Evolutionary conservation across 2,113 vertebrate species (phyloP), one percentile per base, ranked within the genome.

Genomic region (Pleuronectes platessa): DNA sequence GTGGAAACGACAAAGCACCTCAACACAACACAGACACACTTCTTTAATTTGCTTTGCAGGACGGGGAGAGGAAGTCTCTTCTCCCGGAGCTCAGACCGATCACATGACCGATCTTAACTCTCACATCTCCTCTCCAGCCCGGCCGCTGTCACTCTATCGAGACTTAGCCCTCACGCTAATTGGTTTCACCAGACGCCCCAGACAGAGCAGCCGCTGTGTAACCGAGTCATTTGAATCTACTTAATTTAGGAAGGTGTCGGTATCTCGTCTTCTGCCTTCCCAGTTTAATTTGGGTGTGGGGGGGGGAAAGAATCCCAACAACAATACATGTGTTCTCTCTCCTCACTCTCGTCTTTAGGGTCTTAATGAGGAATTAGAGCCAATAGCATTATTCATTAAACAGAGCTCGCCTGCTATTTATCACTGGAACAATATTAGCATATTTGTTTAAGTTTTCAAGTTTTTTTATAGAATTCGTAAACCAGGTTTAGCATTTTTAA

Each of bases 321-420:
- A 91, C 87, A 90, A 91, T 85, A 79, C 80, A 70, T 61, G 84
- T 67, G 85, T 90, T 88, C 1, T 79, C 81, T 86, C 71, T 67
- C 71, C 79, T 86, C 79, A 7, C 76, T 71, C 69, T 83, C 63
- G 61, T 89, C 84, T 89, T 90, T 86, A 71, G 82, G 87, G 83
- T 77, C 68, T 77, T 91, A 91, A 93, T 93, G 90, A 92, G 88
- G 82, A 91, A 89, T 90, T 81, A 86, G 79, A 88, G 90, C 91
- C 89, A 90, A 88, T 84, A 89, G 87, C 88, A 89, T 89, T 88
- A 92, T 91, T 92, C 89, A 91, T 91, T 90, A 89, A 88, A 85
- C 65, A 63, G 70, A 71, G 80, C 74, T 86, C 88, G 79, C 87
- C 88, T 88, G 86, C 88, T 92, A 89, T 90, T 93, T 89, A 91